These are phyloP conservation scores for Cosmopolites sordidus DNA, from an alignment of 2,888 invertebrate species.

Conservation along the genomic window DNA sequence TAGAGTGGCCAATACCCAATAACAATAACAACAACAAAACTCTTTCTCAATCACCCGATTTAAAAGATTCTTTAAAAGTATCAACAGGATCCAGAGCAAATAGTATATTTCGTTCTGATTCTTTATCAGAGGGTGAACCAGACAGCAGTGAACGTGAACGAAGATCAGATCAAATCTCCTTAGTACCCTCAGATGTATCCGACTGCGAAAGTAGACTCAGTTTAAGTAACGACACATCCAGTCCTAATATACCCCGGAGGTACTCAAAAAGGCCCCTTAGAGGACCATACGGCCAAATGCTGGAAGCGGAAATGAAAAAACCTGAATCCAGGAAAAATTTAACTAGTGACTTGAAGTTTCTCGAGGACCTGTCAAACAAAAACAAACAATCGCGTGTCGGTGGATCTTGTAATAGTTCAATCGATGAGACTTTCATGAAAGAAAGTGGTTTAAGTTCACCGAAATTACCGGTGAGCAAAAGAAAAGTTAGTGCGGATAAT, in stretches of 20 bases:
- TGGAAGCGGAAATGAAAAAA: conserved; percentile 76
- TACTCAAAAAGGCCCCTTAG: conserved; percentile 72
- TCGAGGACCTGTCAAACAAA: conserved; percentile 49
- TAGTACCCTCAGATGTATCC: conserved; percentile 61
- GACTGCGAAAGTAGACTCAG: conserved; percentile 52
- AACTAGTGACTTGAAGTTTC: conserved; percentile 56
- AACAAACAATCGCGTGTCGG: conserved; percentile 44
- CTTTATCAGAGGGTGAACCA: conserved; percentile 70
- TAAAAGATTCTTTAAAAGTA: conserved; percentile 56
- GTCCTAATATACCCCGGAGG: conserved; percentile 56
- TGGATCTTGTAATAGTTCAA: conserved; percentile 53
- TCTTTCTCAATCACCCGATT: conserved; percentile 44
- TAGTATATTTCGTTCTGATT: conserved; percentile 54
- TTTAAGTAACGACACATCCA: conserved; percentile 49
- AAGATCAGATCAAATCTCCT: conserved; percentile 49
- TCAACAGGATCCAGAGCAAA: conserved; percentile 29
- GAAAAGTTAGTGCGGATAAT: conserved; percentile 49
- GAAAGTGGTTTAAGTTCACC: conserved; percentile 30
- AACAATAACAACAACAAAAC: neutral
- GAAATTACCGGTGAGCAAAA: conserved; percentile 36
- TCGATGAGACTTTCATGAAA: conserved; percentile 47
- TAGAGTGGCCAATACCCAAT: conserved; percentile 49
- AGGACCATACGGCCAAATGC: conserved; percentile 75
- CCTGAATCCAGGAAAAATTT: conserved; percentile 55
- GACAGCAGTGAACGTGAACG: conserved; percentile 59